Percentiles rank a stretch among this genome's conserved stretches.
Conservation (phyloP, 2,888 invertebrate genomes). For the Noctuana brunneofusca region DNA sequence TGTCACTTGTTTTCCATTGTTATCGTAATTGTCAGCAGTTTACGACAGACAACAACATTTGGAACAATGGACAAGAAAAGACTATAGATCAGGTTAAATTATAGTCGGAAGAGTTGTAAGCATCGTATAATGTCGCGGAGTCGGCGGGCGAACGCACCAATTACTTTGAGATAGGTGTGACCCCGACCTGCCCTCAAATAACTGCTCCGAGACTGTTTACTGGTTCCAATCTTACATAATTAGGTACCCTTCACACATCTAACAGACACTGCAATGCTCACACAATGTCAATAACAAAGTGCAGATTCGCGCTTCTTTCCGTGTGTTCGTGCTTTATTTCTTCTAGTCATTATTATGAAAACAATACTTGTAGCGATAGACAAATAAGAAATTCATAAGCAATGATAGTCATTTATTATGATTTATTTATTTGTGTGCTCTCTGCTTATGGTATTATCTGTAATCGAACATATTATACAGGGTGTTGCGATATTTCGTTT, state of each 20-base stretch:
- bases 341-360: too few relatives aligned
- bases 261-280: background rate
- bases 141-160: constrained; percentile 28
- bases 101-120: constrained; percentile 8
- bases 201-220: constrained; percentile 19
- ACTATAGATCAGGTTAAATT: background rate
- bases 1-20: too few relatives aligned
- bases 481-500: too few relatives aligned
- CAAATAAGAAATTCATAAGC: constrained; percentile 20
- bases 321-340: background rate
- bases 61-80: too few relatives aligned
- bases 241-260: background rate
- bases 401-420: constrained; percentile 5
- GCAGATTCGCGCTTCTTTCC: background rate
- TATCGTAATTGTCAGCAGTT: too few relatives aligned
- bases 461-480: too few relatives aligned
- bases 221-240: constrained; percentile 8
- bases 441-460: constrained; percentile 7
- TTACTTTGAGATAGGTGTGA: constrained; percentile 35
- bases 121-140: constrained; percentile 32
- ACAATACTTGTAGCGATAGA: background rate
- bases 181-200: constrained; percentile 36
- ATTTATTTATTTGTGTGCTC: constrained; percentile 2
- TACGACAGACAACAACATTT: too few relatives aligned
- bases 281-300: background rate